phyloP scores from a whole-genome alignment of 2,113 vertebrate genomes.

The Nothobranchius furzeri region DNA sequence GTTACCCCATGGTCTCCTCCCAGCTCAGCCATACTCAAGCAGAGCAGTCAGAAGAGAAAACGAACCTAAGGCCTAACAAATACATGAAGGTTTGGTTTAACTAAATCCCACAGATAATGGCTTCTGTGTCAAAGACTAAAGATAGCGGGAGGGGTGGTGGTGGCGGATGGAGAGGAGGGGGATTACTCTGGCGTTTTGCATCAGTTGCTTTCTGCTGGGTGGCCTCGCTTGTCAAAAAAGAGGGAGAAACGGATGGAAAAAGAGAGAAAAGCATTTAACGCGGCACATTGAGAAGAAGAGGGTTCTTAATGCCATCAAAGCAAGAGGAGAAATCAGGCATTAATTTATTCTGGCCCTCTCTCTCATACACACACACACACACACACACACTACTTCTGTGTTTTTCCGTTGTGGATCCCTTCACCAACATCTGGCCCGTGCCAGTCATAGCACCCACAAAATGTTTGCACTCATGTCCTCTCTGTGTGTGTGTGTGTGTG shows the following conservation, averaged over 20 bases:
- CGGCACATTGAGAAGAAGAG: constrained; percentile 92
- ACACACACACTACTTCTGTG: constrained; percentile 40
- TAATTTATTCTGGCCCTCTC: constrained; percentile 92
- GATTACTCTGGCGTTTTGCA: constrained; percentile 99
- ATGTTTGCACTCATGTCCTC: constrained; percentile 31
- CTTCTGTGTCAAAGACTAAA: constrained; percentile 98
- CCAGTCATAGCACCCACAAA: constrained; percentile 79
- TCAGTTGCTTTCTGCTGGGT: constrained; percentile 99
- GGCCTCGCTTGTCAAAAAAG: constrained; percentile 94
- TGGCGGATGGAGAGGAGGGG: constrained; percentile 85
- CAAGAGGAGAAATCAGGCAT: constrained; percentile 92
- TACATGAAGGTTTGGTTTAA: constrained; percentile 93
- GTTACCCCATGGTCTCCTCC: constrained; percentile 22
- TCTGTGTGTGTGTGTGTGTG: background rate
- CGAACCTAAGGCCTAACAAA: constrained; percentile 89
- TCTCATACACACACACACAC: constrained; percentile 17
- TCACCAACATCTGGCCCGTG: constrained; percentile 92
- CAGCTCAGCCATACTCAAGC: constrained; percentile 66
- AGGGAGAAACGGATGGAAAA: constrained; percentile 73
- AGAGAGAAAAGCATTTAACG: constrained; percentile 86
- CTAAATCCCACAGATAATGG: constrained; percentile 99
- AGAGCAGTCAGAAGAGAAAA: constrained; percentile 63
- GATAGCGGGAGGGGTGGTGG: constrained; percentile 89
- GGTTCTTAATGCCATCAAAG: constrained; percentile 99
- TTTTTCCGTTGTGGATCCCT: constrained; percentile 87